Evolutionary conservation across 2,797 vertebrate species (phyloP), one percentile per base, ranked within the genome.

Genomic region (Coranthus polyacanthus): DNA sequence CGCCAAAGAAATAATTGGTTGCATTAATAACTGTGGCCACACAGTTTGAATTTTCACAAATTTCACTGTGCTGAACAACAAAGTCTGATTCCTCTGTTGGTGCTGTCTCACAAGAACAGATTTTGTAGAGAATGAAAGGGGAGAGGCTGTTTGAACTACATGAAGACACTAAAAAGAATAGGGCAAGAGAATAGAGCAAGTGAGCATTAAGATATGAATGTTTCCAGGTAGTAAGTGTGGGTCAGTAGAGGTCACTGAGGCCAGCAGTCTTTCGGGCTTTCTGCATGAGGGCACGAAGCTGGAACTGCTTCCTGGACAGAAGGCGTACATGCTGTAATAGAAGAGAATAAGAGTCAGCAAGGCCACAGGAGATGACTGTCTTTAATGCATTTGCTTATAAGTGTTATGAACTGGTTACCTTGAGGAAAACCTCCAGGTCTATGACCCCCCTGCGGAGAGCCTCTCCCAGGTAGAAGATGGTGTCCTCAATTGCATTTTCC

Each of bases 401-500:
- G 1, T 51, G 16, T 39, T 29, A 34, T 55, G 20, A 20, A 1
- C 5, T 43, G 29, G 74, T 12, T 86, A 99, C 98, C 97, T 99
- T 99, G 56, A 99, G 94, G 86, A 99, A 99, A 79, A 99, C 97
- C 72, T 99, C 98, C 74, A 99, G 92, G 78, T 99, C 98, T 79
- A 99, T 99, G 75, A 99, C 97, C 7, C 96, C 98, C 47, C 97
- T 93, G 70, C 98, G 94, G 60, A 99, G 79, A 2, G 98, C 98
- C 93, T 99, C 98, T 72, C 97, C 98, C 82, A 99, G 92, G 81
- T 99, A 99, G 92, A 99, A 99, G 83, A 99, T 99, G 36, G 98
- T 99, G 86, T 99, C 98, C 90, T 99, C 98, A 63, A 99, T 99
- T 53, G 98, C 98, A 45, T 99, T 99, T 89, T 99, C 98, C 72